phyloP scores from a whole-genome alignment of 2,113 vertebrate species.

The Limnothrissa miodon region DNA sequence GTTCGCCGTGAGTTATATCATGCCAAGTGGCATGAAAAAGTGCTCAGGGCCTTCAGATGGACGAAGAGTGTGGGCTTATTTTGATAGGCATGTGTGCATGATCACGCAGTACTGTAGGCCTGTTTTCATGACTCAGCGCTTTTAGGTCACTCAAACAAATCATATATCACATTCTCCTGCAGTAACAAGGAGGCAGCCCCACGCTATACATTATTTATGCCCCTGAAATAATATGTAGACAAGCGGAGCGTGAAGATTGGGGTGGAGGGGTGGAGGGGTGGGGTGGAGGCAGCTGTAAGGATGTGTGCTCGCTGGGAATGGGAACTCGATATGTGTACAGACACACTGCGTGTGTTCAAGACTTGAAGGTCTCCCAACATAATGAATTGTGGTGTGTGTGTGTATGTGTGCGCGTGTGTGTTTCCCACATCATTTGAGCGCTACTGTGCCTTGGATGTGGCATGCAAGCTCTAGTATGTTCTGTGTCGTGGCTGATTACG shows the following conservation, averaged over 20 bases:
- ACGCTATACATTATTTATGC: constrained; percentile 3
- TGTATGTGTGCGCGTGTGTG: constrained; percentile 3
- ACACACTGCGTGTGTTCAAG: constrained; percentile 7
- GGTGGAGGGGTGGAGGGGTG: neutral
- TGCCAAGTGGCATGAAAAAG: neutral
- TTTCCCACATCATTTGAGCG: neutral
- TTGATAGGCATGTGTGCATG: neutral
- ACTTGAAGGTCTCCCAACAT: constrained; percentile 23
- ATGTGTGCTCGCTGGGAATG: constrained; percentile 21
- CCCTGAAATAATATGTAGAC: neutral
- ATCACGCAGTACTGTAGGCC: neutral
- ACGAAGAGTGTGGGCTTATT: neutral
- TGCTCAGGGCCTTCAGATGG: neutral
- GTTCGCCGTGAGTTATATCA: neutral
- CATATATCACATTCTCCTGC: constrained; percentile 7
- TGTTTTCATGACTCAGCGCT: neutral
- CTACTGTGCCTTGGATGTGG: constrained; percentile 44
- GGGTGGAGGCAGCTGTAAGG: neutral
- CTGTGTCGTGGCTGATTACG: constrained; percentile 46
- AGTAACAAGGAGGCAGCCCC: neutral
- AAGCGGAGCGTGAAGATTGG: neutral
- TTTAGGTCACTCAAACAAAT: constrained; percentile 12
- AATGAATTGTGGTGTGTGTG: constrained; percentile 1
- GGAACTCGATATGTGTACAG: neutral
- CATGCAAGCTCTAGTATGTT: constrained; percentile 45